Conservation (phyloP, 1,140 invertebrate species). For the Dendroctonus valens region DNA sequence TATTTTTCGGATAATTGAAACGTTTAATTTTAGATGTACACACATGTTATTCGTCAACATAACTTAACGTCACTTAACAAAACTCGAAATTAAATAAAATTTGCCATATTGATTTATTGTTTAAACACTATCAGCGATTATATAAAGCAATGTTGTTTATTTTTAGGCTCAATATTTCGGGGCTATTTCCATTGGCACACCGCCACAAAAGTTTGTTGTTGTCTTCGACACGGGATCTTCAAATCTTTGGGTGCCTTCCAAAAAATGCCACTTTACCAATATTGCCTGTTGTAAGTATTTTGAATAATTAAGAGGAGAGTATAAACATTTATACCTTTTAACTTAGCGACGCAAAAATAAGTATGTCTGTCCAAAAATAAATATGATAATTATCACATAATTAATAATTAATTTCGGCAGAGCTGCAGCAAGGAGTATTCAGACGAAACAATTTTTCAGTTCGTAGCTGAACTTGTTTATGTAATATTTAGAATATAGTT, state of each 20-base stretch:
- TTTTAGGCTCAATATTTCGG: constrained; percentile 95
- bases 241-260: constrained; percentile 98
- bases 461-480: neutral
- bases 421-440: too few relatives aligned
- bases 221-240: constrained; percentile 99
- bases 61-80: too few relatives aligned
- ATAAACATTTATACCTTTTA: neutral
- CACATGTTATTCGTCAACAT: too few relatives aligned
- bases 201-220: constrained; percentile 90
- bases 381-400: too few relatives aligned
- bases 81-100: too few relatives aligned
- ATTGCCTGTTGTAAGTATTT: constrained; percentile 88
- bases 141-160: neutral
- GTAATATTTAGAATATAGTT: neutral
- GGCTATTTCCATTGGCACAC: constrained; percentile 86
- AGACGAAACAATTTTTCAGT: neutral
- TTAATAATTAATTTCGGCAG: constrained; percentile 1
- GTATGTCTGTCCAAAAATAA: too few relatives aligned
- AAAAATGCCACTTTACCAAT: constrained; percentile 88
- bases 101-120: too few relatives aligned
- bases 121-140: too few relatives aligned
- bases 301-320: neutral
- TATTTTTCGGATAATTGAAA: too few relatives aligned
- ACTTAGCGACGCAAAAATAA: neutral
- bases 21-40: too few relatives aligned